These are phyloP conservation scores for Numenius phaeopus DNA, from an alignment of 2,797 vertebrate species.

Conservation along the genomic window DNA sequence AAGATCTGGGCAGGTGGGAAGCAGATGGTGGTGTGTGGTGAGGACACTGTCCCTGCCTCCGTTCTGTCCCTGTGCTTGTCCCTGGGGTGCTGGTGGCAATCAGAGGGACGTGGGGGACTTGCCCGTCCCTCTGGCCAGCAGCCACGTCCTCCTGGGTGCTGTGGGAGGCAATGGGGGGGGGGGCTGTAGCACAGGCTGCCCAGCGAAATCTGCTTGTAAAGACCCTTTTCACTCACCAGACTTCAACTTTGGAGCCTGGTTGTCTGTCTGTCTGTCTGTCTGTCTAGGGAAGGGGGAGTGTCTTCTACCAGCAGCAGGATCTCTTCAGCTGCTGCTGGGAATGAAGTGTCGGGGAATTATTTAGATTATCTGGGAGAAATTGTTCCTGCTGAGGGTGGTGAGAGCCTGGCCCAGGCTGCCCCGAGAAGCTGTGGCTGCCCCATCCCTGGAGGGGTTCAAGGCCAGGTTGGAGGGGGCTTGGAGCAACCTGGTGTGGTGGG, in stretches of 20 bases:
- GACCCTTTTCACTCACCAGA: neutral
- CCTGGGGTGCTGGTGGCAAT: neutral
- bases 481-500: too few relatives aligned
- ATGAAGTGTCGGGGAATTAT: neutral
- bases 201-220: neutral
- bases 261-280: neutral
- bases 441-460: too few relatives aligned
- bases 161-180: neutral
- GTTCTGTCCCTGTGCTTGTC: accelerated
- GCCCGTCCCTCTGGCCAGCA: accelerated
- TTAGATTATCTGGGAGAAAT: too few relatives aligned
- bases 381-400: too few relatives aligned
- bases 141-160: accelerated
- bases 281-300: neutral
- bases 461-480: too few relatives aligned
- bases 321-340: neutral
- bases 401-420: too few relatives aligned
- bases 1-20: accelerated
- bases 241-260: neutral
- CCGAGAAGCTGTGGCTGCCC: too few relatives aligned
- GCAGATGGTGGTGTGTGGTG: accelerated
- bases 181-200: neutral
- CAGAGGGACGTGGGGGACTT: accelerated
- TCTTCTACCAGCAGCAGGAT: neutral
- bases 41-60: neutral